Conservation (phyloP, 30 jellyfish, hydroid and myxozoan species). For the Mastigias papua region DNA sequence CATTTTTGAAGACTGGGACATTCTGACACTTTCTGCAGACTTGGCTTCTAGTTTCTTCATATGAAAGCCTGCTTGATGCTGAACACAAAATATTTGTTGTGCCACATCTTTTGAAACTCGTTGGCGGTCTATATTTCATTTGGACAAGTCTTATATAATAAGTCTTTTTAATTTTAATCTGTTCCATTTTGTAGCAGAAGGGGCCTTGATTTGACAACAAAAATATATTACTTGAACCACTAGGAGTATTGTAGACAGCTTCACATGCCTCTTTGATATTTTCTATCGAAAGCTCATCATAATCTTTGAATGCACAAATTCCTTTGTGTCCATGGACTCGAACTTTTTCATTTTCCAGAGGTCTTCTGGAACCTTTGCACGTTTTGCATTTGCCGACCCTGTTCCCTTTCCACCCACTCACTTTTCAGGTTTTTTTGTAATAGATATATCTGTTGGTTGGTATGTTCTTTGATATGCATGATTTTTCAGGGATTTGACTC, state of each 20-base stretch:
- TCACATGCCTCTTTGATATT: no score
- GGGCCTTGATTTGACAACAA: not conserved
- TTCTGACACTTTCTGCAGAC: not conserved
- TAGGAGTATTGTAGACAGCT: constrained; percentile 39
- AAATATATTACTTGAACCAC: constrained; percentile 64
- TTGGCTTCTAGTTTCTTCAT: not conserved
- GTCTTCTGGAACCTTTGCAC: constrained; percentile 1
- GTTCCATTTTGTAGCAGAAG: no score
- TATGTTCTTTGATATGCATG: no score
- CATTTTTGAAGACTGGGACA: not conserved
- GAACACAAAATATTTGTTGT: not conserved
- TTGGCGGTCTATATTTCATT: not conserved
- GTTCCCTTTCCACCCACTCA: not conserved
- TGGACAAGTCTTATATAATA: not conserved
- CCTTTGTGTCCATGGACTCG: constrained; percentile 60
- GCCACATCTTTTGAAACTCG: not conserved
- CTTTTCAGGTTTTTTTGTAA: no score
- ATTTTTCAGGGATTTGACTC: no score
- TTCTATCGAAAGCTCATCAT: constrained; percentile 29
- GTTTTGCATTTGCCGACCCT: no score
- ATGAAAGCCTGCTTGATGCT: not conserved
- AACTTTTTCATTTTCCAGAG: constrained; percentile 4
- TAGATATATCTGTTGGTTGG: no score
- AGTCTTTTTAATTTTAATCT: no score
- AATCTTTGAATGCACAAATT: constrained; percentile 41